Percentiles rank a stretch among this genome's conserved stretches.
Evolutionary conservation across 2,113 vertebrate species (phyloP).

Genomic region (Phalacrocorax carbo): DNA sequence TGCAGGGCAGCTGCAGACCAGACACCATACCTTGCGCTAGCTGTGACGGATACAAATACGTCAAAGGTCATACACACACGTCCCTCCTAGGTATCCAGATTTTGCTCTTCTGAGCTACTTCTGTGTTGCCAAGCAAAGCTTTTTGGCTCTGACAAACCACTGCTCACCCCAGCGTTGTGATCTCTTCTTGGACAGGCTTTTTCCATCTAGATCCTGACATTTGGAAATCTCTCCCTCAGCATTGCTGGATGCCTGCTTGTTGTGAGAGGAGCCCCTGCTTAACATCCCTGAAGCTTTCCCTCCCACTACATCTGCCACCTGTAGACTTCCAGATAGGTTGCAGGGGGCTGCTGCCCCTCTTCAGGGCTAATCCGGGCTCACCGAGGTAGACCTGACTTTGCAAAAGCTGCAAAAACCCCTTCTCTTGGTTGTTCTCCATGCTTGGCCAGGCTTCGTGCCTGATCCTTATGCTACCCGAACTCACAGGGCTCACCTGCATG

Average conservation of each 20-base stretch:
- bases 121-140: neutral
- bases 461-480: neutral
- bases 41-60: accelerated
- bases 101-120: neutral
- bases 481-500: neutral
- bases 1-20: accelerated
- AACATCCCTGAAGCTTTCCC: neutral
- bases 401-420: neutral
- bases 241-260: neutral
- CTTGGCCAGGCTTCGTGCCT: neutral
- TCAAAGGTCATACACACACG: neutral
- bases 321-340: neutral
- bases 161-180: neutral
- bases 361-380: neutral
- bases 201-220: neutral
- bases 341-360: neutral
- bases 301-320: neutral
- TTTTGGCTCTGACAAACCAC: neutral
- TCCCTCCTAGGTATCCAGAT: neutral
- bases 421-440: neutral
- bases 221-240: neutral
- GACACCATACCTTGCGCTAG: neutral
- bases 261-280: neutral
- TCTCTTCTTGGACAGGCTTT: neutral
- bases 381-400: neutral